Percentiles rank a stretch among this genome's conserved stretches.
phyloP scores from a whole-genome alignment of 2,888 invertebrate species.

The Diarsia brunnea region DNA sequence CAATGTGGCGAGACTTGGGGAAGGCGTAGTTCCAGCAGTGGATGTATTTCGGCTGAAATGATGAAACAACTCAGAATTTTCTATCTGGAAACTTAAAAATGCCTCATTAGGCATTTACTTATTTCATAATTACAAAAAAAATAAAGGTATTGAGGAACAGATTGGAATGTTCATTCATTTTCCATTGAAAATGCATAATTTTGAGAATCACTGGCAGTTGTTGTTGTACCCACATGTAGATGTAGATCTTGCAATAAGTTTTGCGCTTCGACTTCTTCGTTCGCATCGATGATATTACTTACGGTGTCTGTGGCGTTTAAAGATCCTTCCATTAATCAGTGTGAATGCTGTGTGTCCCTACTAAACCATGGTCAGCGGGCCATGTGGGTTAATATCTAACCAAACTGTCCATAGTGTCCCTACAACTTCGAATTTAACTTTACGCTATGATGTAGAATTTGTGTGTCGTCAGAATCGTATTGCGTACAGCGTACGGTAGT shows the following conservation, averaged over 20 bases:
- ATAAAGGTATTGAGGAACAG: too few species aligned
- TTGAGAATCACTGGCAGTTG: neutral
- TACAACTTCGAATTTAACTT: neutral
- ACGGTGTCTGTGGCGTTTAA: neutral
- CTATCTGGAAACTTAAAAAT: too few species aligned
- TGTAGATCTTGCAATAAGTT: neutral
- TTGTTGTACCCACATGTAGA: neutral
- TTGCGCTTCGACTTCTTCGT: neutral
- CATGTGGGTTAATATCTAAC: neutral
- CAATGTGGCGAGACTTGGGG: too few species aligned
- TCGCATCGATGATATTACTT: neutral
- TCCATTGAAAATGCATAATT: neutral
- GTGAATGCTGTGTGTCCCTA: neutral
- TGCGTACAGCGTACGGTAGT: neutral
- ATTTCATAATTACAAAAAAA: too few species aligned
- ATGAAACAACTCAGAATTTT: too few species aligned
- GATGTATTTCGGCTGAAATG: too few species aligned
- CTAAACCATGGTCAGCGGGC: neutral
- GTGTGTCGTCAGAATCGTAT: neutral
- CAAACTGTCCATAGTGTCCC: too few species aligned
- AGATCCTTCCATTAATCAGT: neutral
- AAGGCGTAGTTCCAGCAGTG: too few species aligned
- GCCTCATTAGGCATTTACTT: too few species aligned
- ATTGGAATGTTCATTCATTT: neutral
- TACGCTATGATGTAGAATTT: neutral